Evolutionary conservation across 1,140 invertebrate species (phyloP), one percentile per base, ranked within the genome.

Genomic region (Drosophila mojavensis): DNA sequence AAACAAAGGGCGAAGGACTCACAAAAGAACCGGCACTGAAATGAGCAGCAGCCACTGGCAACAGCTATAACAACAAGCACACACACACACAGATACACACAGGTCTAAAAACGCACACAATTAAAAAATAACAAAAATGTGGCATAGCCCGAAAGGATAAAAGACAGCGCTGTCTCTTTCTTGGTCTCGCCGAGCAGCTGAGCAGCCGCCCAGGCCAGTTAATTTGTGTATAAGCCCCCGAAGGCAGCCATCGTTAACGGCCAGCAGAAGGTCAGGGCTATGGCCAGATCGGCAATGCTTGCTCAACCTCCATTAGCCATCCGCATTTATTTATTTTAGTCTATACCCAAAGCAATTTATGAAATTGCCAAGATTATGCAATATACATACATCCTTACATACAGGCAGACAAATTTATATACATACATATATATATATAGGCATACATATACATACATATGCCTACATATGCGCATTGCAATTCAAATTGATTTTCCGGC

Each of bases 91-190:
- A 53, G 47, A 54, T 4, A 9, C 36, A 43, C n/a, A 43, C 39
- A 43, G 11, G 36, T 10, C 11, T 11, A 20, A 15, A 15, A 54
- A 15, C 17, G 28, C 55, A 60, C 47, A 48, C 72, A 82, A 73
- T 77, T 77, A 77, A 68, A 77, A 77, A 77, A 77, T 77, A 77
- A 77, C 75, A 77, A 77, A 73, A 77, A 73, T 73, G 70, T 72
- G 36, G 61, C 61, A 61, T 53, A 61, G 60, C 28, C 55, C 36
- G 20, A 61, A 43, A 55, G 51, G 55, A 33, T 61, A 33, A 30
- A 56, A 11, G 39, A 45, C 26, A 20, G 17, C n/a, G 17, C 24
- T n/a, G 13, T n/a, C n/a, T 55, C 11, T 36, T 30, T 24, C 30
- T 15, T 64, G 50, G 30, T 51, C 59, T 64, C 48, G 61, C 33